Evolutionary conservation across 2,888 invertebrate species (phyloP).

Genomic region (Machimus atricapillus): DNA sequence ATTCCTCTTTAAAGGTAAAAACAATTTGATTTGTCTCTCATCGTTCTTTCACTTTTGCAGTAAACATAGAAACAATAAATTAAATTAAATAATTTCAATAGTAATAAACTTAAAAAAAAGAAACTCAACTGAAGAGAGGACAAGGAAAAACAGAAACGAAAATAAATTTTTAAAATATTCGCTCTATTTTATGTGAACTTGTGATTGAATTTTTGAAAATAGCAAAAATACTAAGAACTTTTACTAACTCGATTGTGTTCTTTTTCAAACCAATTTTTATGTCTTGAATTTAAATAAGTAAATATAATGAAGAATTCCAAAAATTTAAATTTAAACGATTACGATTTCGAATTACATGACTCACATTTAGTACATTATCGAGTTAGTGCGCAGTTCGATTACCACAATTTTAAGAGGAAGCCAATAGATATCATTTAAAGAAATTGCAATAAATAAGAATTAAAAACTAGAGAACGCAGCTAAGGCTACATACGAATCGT

Average conservation of each 20-base stretch:
- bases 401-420: background rate
- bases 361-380: background rate
- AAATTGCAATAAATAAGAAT: slow-evolving; percentile 12
- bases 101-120: slow-evolving; percentile 1
- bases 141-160: background rate
- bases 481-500: slow-evolving; percentile 16
- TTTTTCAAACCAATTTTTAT: background rate
- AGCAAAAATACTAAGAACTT: slow-evolving; percentile 20
- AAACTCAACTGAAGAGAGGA: slow-evolving; percentile 3
- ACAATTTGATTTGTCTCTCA: background rate
- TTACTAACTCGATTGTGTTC: background rate
- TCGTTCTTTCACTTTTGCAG: background rate
- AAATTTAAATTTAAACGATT: background rate
- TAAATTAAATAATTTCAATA: background rate
- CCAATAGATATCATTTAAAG: slow-evolving; percentile 1
- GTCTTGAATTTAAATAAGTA: background rate
- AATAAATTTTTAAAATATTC: background rate
- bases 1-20: background rate
- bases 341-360: background rate
- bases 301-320: background rate
- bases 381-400: background rate
- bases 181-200: background rate
- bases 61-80: slow-evolving; percentile 1
- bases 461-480: slow-evolving; percentile 2
- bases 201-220: background rate